Evolutionary conservation across 2,888 invertebrate species (phyloP).

Genomic region (Sicus ferrugineus): DNA sequence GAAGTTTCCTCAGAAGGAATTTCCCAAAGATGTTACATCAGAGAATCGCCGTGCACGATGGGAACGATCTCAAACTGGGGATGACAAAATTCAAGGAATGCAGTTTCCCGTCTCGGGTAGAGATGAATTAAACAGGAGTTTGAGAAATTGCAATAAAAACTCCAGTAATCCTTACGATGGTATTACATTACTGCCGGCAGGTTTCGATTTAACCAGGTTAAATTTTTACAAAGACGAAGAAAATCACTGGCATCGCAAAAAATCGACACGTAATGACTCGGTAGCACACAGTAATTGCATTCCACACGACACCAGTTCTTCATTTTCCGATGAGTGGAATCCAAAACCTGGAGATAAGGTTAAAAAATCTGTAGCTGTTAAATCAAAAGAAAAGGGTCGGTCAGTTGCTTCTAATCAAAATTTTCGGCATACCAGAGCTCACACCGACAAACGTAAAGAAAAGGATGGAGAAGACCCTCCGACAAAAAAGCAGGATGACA

Average conservation of each 20-base stretch:
- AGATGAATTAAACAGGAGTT: background rate
- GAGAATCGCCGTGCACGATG: too few species aligned
- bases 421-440: constrained; percentile 42
- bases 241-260: constrained; percentile 51
- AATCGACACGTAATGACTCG: constrained; percentile 44
- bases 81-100: too few species aligned
- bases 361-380: background rate
- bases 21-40: background rate
- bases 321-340: background rate
- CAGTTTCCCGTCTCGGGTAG: background rate
- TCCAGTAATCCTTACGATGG: constrained; percentile 36
- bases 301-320: background rate
- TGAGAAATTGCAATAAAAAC: background rate
- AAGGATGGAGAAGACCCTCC: background rate
- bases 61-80: too few species aligned
- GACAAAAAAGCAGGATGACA: background rate
- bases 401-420: constrained; percentile 35
- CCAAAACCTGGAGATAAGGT: background rate
- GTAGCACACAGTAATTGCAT: constrained; percentile 40
- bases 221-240: constrained; percentile 43
- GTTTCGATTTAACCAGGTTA: constrained; percentile 47
- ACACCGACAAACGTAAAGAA: constrained; percentile 34
- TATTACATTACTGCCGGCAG: constrained; percentile 48
- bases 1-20: constrained; percentile 9
- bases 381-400: too few species aligned